Evolutionary conservation across 2,113 vertebrate genomes (phyloP).

Genomic region (Varanus komodoensis): DNA sequence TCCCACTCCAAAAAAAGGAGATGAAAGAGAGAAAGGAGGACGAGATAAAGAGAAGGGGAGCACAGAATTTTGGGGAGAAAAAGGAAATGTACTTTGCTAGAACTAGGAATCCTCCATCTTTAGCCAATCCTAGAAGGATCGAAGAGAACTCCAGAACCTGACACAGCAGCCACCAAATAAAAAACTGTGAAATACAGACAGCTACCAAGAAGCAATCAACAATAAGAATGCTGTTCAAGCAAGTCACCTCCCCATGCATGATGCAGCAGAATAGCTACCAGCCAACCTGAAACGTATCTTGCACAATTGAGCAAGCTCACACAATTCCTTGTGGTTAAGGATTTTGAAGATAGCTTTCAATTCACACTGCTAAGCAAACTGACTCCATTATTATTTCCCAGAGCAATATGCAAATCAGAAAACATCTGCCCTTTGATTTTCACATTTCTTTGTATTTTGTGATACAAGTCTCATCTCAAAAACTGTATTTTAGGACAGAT

Average conservation of each 20-base stretch:
- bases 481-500: neutral
- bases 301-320: neutral
- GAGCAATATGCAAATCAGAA: neutral
- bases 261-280: neutral
- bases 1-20: too few relatives aligned
- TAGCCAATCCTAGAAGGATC: neutral
- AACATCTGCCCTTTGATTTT: neutral
- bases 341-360: neutral
- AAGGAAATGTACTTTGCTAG: too few relatives aligned
- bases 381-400: neutral
- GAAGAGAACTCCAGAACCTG: neutral
- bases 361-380: neutral
- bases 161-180: neutral
- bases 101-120: too few relatives aligned
- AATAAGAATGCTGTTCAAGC: neutral
- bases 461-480: neutral
- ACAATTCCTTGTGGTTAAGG: neutral
- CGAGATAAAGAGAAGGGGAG: too few relatives aligned
- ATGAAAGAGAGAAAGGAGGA: too few relatives aligned
- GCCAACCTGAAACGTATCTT: neutral
- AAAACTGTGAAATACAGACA: neutral
- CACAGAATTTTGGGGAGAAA: too few relatives aligned
- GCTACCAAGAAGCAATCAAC: neutral
- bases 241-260: neutral
- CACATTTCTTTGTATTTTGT: neutral